Base-by-base conservation (phyloP, 2,888 invertebrate genomes). In the Drosophila infuscata region DNA sequence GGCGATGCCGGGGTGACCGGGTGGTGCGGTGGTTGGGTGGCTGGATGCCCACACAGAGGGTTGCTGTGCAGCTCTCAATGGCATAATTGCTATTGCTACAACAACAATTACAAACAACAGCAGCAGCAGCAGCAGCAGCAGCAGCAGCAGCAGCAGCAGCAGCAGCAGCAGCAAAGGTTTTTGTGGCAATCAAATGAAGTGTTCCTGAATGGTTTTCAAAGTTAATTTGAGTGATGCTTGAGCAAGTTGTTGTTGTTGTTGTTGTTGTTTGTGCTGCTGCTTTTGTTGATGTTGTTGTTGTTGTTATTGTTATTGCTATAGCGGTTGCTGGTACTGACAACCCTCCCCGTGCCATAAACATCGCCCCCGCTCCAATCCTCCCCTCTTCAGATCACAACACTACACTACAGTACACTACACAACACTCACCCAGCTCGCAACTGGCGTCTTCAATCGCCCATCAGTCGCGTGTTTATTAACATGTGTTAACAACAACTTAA, bases 121-220 rank as follows among this genome's bases (percentile, higher is more conserved):
- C 72, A 74, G 62, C 66, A 41, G 41, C 33, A 66, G 69, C 70
- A 67, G 58, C 60, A 76, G 32, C 65, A 61, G 56, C 53, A 56
- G 76, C 64, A 79, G 69, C 70, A 67, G 58, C 89, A 83, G 75
- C 72, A 74, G 62, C 66, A 41, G 41, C 33, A 66, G 69, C 70
- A 67, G 58, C 60, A 76, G 32, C 65, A 61, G 56, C 53, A 56
- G 76, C 64, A 79, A 79, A 84, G 79, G 81, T 84, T 90, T 90
- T 90, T 87, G 82, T 78, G 86, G 90, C 90, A 90, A 92, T 92
- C 91, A 92, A 92, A 91, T 91, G 92, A 92, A 92, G 91, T 92
- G 92, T 91, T 92, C 91, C 91, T 92, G 92, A 92, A 91, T 91
- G 91, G 91, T 89, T 91, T 90, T 92, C 90, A 92, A 92, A 92